Percentiles rank a stretch among this genome's conserved stretches.
Conservation (phyloP, 2,113 vertebrate species). For the Stegastes partitus region DNA sequence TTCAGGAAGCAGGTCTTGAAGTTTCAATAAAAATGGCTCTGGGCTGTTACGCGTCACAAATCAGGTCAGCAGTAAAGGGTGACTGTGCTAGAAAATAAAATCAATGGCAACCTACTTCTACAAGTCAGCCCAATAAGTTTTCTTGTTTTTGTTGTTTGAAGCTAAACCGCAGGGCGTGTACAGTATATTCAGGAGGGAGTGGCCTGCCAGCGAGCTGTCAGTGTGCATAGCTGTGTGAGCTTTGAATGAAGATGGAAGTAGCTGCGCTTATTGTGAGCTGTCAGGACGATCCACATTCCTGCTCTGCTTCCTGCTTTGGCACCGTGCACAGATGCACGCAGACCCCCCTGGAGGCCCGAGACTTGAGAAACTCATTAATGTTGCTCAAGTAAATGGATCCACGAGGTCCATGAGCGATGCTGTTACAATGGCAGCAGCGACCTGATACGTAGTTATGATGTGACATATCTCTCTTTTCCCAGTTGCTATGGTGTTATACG, state of each 20-base stretch:
- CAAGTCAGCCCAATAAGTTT: background rate
- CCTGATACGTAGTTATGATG: background rate
- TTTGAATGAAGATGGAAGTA: conserved; percentile 41
- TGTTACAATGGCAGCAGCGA: background rate
- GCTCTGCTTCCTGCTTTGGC: conserved; percentile 30
- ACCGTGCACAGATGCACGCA: conserved; percentile 7
- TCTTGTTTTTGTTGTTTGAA: background rate
- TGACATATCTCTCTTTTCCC: background rate
- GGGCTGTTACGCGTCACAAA: background rate
- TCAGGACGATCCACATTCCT: conserved; percentile 77
- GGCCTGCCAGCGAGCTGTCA: conserved; percentile 4
- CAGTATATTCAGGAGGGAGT: conserved; percentile 17
- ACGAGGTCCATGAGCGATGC: background rate
- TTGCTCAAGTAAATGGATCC: conserved; percentile 27
- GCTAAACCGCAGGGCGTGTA: conserved; percentile 2
- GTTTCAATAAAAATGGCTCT: background rate
- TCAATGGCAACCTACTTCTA: background rate
- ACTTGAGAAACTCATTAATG: conserved; percentile 43
- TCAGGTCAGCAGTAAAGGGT: background rate
- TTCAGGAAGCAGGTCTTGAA: conserved; percentile 3
- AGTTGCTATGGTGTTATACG: background rate
- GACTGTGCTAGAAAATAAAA: background rate
- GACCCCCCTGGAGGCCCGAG: conserved; percentile 25
- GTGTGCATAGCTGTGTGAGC: conserved; percentile 18
- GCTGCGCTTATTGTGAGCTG: conserved; percentile 43